Evolutionary conservation across 2,888 invertebrate genomes (phyloP).

Genomic region (Autographa pulchrina): DNA sequence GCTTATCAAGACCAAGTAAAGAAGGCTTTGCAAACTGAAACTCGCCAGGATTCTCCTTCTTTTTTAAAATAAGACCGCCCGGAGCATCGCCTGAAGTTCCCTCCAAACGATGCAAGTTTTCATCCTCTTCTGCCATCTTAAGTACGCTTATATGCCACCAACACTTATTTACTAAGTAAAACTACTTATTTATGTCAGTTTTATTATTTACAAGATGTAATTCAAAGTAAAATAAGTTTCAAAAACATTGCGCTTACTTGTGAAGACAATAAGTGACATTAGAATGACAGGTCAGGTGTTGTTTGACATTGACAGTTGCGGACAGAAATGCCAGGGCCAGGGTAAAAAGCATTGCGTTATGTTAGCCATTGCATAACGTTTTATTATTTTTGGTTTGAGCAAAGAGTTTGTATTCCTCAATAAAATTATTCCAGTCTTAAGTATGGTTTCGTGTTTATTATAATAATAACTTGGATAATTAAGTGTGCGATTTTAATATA

Average conservation of each 20-base stretch:
- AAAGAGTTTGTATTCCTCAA: no score
- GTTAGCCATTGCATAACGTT: neutral
- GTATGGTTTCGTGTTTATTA: no score
- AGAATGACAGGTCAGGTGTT: constrained; percentile 27
- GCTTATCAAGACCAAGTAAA: constrained; percentile 94
- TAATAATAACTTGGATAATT: no score
- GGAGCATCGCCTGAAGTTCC: constrained; percentile 91
- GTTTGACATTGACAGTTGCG: constrained; percentile 25
- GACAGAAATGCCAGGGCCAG: constrained; percentile 10
- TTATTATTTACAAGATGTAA: constrained; percentile 18
- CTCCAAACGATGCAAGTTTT: constrained; percentile 92
- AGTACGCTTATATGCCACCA: constrained; percentile 13
- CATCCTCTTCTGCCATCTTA: constrained; percentile 85
- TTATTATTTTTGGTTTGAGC: no score
- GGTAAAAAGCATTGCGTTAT: neutral
- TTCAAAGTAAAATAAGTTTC: constrained; percentile 42
- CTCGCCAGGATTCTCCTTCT: constrained; percentile 87
- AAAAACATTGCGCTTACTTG: constrained; percentile 49
- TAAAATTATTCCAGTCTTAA: no score
- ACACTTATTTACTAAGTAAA: constrained; percentile 33
- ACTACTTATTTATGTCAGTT: constrained; percentile 18
- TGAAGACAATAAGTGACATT: constrained; percentile 42
- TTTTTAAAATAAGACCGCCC: constrained; percentile 93
- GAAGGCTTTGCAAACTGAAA: constrained; percentile 95
- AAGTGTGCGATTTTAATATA: no score